Evolutionary conservation across 2,888 invertebrate species (phyloP).

Genomic region (Ectropis crepuscularia): DNA sequence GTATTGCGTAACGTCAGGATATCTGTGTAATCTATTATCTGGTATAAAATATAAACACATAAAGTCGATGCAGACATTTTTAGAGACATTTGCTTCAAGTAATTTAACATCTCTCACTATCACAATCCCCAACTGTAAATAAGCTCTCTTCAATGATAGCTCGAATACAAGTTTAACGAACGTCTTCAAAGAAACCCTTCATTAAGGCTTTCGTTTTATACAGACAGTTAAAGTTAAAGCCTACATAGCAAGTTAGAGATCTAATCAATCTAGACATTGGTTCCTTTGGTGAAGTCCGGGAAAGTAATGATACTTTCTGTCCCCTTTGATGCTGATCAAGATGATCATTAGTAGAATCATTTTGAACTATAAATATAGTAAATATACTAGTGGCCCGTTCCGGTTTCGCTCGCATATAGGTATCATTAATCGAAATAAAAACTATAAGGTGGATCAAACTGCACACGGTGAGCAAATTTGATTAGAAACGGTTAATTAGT

Average conservation of each 20-base stretch:
- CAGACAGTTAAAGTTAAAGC: slow-evolving; percentile 25
- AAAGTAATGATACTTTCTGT: slow-evolving; percentile 30
- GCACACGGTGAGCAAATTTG: too few species aligned
- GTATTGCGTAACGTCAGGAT: too few species aligned
- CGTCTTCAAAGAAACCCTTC: slow-evolving; percentile 22
- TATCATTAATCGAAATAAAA: too few species aligned
- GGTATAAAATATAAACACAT: too few species aligned
- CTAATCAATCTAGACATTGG: slow-evolving; percentile 38
- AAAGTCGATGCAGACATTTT: too few species aligned
- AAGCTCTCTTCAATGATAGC: slow-evolving; percentile 2
- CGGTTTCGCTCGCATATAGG: too few species aligned
- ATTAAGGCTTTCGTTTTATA: slow-evolving; percentile 28
- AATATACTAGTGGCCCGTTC: background rate
- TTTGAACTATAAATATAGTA: background rate
- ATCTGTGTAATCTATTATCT: too few species aligned
- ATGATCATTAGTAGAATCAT: background rate
- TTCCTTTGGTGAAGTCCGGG: slow-evolving; percentile 34
- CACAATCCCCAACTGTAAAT: background rate
- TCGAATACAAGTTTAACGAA: slow-evolving; percentile 8
- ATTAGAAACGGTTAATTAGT: too few species aligned
- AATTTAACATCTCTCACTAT: too few species aligned
- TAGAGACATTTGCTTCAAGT: too few species aligned
- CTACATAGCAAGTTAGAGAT: slow-evolving; percentile 30
- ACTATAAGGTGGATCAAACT: too few species aligned
- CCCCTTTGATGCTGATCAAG: slow-evolving; percentile 2